Base-by-base conservation (phyloP, 1,140 invertebrate species). In the Drosophila ogumai region DNA sequence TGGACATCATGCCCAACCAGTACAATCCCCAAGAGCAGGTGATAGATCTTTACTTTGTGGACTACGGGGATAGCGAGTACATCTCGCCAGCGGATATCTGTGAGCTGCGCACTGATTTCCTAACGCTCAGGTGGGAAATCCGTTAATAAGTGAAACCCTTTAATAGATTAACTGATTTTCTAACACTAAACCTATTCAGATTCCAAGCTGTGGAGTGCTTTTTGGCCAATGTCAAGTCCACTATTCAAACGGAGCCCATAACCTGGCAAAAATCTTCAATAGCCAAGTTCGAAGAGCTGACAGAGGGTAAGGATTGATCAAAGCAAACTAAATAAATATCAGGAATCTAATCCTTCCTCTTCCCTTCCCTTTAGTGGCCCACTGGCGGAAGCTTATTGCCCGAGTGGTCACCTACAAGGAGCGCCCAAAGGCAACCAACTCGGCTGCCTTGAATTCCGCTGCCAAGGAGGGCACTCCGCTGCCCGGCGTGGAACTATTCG, bases 131-230 rank as follows among this genome's bases (percentile, higher is more conserved):
- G 82, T 95, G 3, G 38, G 60, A 59, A 7, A 54, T n/a, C 0
- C 8, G 1, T 25, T 10, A n/a, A 25, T n/a, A 15, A 38, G 19
- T 10, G 5, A 38, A n/a, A 22, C 10, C 8, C 7, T 38, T 10
- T n/a, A n/a, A n/a, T 38, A 55, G 38, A n/a, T 55, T 3, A 9
- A 1, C 3, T 15, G 12, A 22, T 36, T 54, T 9, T 28, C 7
- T 28, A 0, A 1, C 0, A 1, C 0, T 17, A 3, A 31, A 55
- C 54, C 1, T 0, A 15, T 63, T 12, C 19, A 93, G 92, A 80
- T 93, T 94, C 31, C 95, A 97, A 94, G 97, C 97, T 1, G 95
- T 97, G 82, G 96, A 97, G 90, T 97, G 96, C 92, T 96, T 94
- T 73, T 91, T 98, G 58, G 95, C 96, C 3, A 95, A 95, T 64